Base-by-base conservation (phyloP, 1,140 invertebrate genomes). In the Chymomyza costata region DNA sequence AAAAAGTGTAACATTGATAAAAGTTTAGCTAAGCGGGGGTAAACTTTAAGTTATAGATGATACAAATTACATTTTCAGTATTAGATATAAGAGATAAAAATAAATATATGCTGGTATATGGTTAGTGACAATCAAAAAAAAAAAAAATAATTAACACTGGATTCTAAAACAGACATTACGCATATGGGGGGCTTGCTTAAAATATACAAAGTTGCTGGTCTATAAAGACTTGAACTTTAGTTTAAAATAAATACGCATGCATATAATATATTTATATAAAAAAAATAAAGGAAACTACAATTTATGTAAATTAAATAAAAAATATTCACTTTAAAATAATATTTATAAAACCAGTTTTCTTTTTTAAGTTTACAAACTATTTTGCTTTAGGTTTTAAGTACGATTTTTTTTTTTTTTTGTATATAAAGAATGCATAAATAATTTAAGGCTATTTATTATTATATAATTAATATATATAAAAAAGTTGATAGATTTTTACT, bases 331-430 rank as follows among this genome's bases (percentile, higher is more conserved):
- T 55, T 50, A 55, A 60, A 48, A 61, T 60, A 60, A 41, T 43
- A 43, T 59, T 60, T 51, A 43, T 54, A 50, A 34, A 62, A 74
- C 61, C 74, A 50, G n/a, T n/a, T 62, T 52, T 62, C 17, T 64
- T 73, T 66, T 74, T 68, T n/a, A n/a, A n/a, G n/a, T n/a, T n/a
- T 74, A 73, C 64, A 74, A 67, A 65, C 60, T 50, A 74, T 53
- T 38, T 73, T 61, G 39, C 39, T 61, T 51, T 52, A 6, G 53
- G 40, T 40, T 49, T 48, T 47, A 47, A 16, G 34, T 25, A 37
- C 17, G 51, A 51, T 40, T 55, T 47, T 50, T 63, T 40, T 55
- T 52, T 50, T 62, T 47, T 28, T 44, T 58, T 65, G 55, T 38
- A 45, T 53, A 41, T 25, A 46, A 45, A 45, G 10, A 38, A 44